Conservation (phyloP, 1,140 invertebrate species). For the Sinonovacula constricta region DNA sequence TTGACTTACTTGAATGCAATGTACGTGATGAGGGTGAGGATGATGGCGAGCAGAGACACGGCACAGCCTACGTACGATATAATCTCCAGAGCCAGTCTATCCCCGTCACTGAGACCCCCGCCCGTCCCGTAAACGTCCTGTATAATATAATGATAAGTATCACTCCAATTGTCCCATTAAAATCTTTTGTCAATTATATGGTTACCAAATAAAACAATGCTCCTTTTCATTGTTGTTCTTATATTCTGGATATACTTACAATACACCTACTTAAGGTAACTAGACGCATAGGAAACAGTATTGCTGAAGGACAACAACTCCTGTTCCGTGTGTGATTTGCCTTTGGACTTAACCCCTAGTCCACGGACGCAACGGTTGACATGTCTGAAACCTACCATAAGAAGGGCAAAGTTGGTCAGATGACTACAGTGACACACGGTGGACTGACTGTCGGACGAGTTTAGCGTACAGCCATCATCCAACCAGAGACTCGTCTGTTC, state of each 20-base stretch:
- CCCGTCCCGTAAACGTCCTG: conserved; percentile 70
- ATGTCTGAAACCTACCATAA: conserved; percentile 59
- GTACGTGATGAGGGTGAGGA: conserved; percentile 80
- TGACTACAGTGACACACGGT: conserved; percentile 62
- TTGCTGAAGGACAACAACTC: too few relatives aligned
- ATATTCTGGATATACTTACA: too few relatives aligned
- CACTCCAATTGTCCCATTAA: too few relatives aligned
- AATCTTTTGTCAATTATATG: too few relatives aligned
- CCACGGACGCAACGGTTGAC: too few relatives aligned
- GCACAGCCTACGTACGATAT: conserved; percentile 80
- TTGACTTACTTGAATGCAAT: conserved; percentile 79
- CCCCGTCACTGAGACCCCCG: conserved; percentile 47
- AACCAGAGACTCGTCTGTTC: conserved; percentile 44
- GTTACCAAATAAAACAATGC: too few relatives aligned
- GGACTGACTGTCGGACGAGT: conserved; percentile 7
- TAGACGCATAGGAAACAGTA: too few relatives aligned
- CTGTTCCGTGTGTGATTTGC: too few relatives aligned
- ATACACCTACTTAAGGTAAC: too few relatives aligned
- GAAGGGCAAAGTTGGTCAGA: conserved; percentile 68
- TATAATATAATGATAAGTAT: too few relatives aligned
- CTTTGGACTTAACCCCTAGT: too few relatives aligned
- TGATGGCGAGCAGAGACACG: conserved; percentile 78
- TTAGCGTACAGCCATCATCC: conserved; percentile 49
- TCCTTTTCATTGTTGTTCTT: too few relatives aligned
- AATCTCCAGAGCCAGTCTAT: conserved; percentile 76